Conservation (phyloP, 2,888 invertebrate genomes). For the Capitulum mitella region DNA sequence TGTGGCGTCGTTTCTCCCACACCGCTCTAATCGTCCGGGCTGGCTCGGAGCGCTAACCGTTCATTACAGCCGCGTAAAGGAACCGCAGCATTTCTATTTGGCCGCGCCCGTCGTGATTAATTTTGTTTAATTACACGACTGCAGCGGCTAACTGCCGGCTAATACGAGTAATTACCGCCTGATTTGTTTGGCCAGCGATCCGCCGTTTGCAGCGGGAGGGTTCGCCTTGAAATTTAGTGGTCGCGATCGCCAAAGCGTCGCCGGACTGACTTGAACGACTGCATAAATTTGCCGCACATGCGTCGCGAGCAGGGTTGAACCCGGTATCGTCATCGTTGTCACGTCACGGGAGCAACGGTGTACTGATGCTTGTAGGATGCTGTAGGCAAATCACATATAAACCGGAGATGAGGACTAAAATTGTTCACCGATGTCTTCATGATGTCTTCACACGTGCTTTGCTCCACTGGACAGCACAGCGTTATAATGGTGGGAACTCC, state of each 20-base stretch:
- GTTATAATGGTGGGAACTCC: too few species aligned
- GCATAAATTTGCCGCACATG: too few species aligned
- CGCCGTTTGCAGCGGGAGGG: not conserved
- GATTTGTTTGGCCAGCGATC: slow-evolving; percentile 6
- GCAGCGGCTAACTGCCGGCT: not conserved
- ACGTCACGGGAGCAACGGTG: too few species aligned
- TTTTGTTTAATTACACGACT: not conserved
- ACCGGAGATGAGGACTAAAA: too few species aligned
- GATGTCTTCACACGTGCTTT: too few species aligned
- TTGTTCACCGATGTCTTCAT: too few species aligned
- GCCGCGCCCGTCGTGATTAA: not conserved
- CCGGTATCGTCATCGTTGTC: too few species aligned
- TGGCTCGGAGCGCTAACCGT: not conserved
- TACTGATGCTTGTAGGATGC: too few species aligned
- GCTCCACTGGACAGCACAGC: too few species aligned
- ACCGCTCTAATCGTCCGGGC: not conserved
- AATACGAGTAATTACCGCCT: not conserved
- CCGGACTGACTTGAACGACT: too few species aligned
- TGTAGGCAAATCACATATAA: too few species aligned
- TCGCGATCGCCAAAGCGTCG: not conserved
- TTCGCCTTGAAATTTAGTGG: not conserved
- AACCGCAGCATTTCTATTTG: not conserved
- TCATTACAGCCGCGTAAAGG: not conserved
- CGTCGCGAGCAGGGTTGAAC: too few species aligned
- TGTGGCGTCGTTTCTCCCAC: not conserved